phyloP scores from a whole-genome alignment of 2,113 vertebrate species.

The Setophaga coronata region DNA sequence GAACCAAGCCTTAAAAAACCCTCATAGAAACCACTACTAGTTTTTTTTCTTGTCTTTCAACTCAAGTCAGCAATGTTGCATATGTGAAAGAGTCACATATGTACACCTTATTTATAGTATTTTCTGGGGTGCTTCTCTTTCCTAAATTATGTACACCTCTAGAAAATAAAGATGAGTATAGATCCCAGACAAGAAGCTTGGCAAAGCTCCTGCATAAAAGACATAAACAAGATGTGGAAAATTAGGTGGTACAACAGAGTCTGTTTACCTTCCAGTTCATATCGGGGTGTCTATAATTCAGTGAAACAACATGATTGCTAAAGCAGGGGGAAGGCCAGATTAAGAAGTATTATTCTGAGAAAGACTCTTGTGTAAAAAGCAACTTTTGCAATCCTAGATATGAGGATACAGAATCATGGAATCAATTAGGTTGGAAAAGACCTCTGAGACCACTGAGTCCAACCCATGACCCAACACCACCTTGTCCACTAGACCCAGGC shows the following conservation, averaged over 20 bases:
- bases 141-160: not conserved
- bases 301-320: not conserved
- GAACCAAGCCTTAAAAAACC: not conserved
- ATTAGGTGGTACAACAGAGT: not conserved
- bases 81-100: not conserved
- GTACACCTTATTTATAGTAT: not conserved
- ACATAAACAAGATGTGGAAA: not conserved
- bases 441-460: not conserved
- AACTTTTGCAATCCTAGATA: not conserved
- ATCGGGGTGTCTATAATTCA: not conserved
- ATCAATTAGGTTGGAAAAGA: not conserved
- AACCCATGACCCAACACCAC: not conserved
- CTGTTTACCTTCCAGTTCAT: not conserved
- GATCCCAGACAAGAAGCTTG: not conserved
- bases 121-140: not conserved
- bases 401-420: not conserved
- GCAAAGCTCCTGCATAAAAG: not conserved
- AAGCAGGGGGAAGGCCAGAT: not conserved
- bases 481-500: not conserved
- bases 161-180: not conserved
- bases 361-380: not conserved
- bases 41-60: not conserved
- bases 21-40: rapidly evolving
- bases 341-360: not conserved
- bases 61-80: not conserved